Conservation (phyloP, 2,113 vertebrate genomes). For the Nannobrachium achirus region DNA sequence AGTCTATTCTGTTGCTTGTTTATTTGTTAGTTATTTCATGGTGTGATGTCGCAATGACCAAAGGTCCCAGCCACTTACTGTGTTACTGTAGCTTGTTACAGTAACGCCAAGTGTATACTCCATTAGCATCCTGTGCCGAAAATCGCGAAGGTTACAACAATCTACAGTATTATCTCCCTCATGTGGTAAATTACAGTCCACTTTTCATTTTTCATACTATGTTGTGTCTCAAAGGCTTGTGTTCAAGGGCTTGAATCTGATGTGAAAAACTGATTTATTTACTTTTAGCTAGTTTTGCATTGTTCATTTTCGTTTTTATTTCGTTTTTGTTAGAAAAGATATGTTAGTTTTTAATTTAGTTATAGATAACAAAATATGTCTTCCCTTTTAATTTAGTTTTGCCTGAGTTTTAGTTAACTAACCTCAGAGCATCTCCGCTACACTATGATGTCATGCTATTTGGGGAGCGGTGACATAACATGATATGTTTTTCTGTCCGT, state of each 20-base stretch:
- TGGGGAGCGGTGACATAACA: slow-evolving; percentile 43
- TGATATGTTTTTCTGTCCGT: slow-evolving; percentile 65
- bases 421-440: slow-evolving; percentile 35
- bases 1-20: slow-evolving; percentile 33
- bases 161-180: background rate
- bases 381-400: too few relatives aligned
- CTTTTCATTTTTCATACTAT: background rate
- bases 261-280: slow-evolving; percentile 10
- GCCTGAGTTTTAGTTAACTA: too few relatives aligned
- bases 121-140: too few relatives aligned
- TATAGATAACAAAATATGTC: too few relatives aligned
- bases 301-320: background rate
- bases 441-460: slow-evolving; percentile 52
- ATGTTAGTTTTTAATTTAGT: too few relatives aligned
- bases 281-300: background rate
- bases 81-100: slow-evolving; percentile 14
- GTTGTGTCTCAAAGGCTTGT: slow-evolving; percentile 4
- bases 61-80: slow-evolving; percentile 22
- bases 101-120: background rate
- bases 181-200: background rate
- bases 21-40: slow-evolving; percentile 30
- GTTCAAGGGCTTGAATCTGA: slow-evolving; percentile 18
- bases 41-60: slow-evolving; percentile 12
- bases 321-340: background rate
- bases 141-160: background rate